phyloP scores from a whole-genome alignment of 2,113 vertebrate genomes.

The Pteronura brasiliensis region DNA sequence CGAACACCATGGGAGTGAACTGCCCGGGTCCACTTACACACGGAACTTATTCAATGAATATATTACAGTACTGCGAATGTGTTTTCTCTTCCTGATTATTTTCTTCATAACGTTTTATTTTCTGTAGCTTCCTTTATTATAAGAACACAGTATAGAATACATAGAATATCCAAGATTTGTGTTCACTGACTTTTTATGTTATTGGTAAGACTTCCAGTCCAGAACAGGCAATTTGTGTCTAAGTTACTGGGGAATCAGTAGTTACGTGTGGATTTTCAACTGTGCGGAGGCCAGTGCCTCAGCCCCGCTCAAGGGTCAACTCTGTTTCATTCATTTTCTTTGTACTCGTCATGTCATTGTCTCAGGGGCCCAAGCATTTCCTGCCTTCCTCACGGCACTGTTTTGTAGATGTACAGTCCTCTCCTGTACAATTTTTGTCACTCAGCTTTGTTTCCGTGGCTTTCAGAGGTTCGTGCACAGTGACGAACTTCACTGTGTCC shows the following conservation, averaged over 20 bases:
- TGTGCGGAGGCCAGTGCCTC: not conserved
- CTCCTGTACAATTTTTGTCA: not conserved
- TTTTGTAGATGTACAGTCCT: not conserved
- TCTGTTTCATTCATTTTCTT: not conserved
- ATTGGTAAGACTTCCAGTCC: not conserved
- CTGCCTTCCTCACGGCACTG: not conserved
- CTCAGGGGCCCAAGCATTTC: not conserved
- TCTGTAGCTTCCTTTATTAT: not conserved
- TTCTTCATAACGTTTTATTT: not conserved
- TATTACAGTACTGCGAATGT: not conserved
- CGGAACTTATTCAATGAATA: not conserved
- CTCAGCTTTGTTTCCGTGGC: not conserved
- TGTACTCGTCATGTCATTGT: not conserved
- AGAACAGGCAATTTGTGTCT: not conserved
- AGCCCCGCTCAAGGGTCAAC: not conserved
- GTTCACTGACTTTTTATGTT: not conserved
- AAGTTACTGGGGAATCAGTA: not conserved
- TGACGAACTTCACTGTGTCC: not conserved
- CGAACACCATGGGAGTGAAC: not conserved
- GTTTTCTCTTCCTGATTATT: not conserved
- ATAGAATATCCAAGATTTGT: not conserved
- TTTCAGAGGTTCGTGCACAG: not conserved
- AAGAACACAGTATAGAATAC: not conserved
- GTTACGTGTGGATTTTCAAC: not conserved
- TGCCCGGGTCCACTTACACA: not conserved